These are phyloP conservation scores for Beaufortia kweichowensis DNA, from an alignment of 2,113 vertebrate species.

Conservation along the genomic window DNA sequence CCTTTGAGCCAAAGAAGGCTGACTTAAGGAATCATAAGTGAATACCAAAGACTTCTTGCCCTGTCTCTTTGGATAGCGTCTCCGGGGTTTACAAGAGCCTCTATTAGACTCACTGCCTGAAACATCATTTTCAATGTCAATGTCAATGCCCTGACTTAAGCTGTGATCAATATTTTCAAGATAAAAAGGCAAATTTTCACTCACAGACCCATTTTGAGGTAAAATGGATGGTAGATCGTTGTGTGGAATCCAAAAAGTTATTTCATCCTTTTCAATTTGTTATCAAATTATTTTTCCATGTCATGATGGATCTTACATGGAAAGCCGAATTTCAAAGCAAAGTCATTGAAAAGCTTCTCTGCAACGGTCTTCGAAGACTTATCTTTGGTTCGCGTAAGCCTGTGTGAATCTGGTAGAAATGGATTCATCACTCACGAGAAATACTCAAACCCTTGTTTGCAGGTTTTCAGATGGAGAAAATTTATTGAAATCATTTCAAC, in stretches of 20 bases:
- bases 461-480: background rate
- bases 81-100: no score
- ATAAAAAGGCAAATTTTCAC: no score
- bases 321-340: conserved; percentile 14
- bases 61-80: no score
- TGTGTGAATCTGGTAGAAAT: background rate
- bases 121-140: no score
- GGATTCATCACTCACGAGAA: background rate
- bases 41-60: no score
- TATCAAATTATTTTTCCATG: background rate
- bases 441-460: background rate
- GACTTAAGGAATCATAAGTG: no score
- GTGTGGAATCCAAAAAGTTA: background rate
- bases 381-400: background rate
- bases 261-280: no score
- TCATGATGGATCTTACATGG: background rate
- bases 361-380: conserved; percentile 2
- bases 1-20: no score
- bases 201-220: no score
- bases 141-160: no score
- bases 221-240: background rate
- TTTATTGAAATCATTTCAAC: background rate
- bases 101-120: no score
- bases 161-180: no score
- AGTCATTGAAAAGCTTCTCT: conserved; percentile 15